Evolutionary conservation across 2,113 vertebrate genomes (phyloP).

Genomic region (rat (Rattus norvegicus)): GRCr8 NC_086027.1:53479501-53480000

Average conservation of each 20-base stretch:
- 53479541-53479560: neutral
- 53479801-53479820: neutral
- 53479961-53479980: neutral
- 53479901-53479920: neutral
- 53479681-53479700: too few relatives aligned
- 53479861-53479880: neutral
- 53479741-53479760: neutral
- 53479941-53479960: neutral
- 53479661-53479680: too few relatives aligned
- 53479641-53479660: too few relatives aligned
- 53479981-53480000: too few relatives aligned
- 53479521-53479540: neutral
- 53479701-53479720: too few relatives aligned
- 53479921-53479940: neutral
- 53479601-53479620: too few relatives aligned
- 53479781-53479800: neutral
- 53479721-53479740: too few relatives aligned
- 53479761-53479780: neutral
- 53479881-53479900: neutral
- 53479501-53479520: neutral
- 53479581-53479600: too few relatives aligned
- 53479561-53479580: neutral
- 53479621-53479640: too few relatives aligned
- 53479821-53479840: neutral
- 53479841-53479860: neutral